Evolutionary conservation across 2,888 invertebrate genomes (phyloP), one percentile per base, ranked within the genome.

Genomic region (Stenodema calcarata): DNA sequence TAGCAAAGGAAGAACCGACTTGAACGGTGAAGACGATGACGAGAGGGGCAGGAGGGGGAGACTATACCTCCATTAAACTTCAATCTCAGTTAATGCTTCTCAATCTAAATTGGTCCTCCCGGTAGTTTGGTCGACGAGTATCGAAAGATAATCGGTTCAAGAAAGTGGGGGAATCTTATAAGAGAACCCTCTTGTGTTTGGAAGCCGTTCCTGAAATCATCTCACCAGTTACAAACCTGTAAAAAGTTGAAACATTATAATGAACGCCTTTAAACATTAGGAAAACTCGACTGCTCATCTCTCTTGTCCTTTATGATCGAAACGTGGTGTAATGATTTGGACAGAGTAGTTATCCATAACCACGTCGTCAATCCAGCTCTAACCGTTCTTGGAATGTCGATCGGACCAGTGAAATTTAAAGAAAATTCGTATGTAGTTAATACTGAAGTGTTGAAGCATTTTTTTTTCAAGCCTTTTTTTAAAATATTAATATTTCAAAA

Each of bases 31-130:
- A 16, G 30, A 16, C n/a, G n/a, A n/a, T n/a, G n/a, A n/a, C n/a
- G n/a, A n/a, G n/a, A n/a, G n/a, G n/a, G n/a, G n/a, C n/a, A n/a
- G n/a, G 28, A 18, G 18, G 23, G 18, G 42, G 73, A n/a, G 84
- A 84, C 86, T 30, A 44, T 76, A 78, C 86, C 50, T 47, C 86
- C 73, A 86, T 86, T 86, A 86, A 86, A 86, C 86, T 81, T 81
- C 86, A 80, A 86, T 86, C 86, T 86, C 86, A 30, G 50, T 78
- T 86, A 86, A 86, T 86, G 86, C 86, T 79, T 80, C 73, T 81
- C 81, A 80, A 78, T 86, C 81, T 86, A 86, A 86, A 86, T 86
- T 86, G 86, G 86, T 86, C 86, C 78, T 84, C 30, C 80, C 54
- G 80, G 82, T 82, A 47, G 82, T 35, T 82, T 30, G 54, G 84